Base-by-base conservation (phyloP, 2,888 invertebrate species). In the Spodoptera picta region DNA sequence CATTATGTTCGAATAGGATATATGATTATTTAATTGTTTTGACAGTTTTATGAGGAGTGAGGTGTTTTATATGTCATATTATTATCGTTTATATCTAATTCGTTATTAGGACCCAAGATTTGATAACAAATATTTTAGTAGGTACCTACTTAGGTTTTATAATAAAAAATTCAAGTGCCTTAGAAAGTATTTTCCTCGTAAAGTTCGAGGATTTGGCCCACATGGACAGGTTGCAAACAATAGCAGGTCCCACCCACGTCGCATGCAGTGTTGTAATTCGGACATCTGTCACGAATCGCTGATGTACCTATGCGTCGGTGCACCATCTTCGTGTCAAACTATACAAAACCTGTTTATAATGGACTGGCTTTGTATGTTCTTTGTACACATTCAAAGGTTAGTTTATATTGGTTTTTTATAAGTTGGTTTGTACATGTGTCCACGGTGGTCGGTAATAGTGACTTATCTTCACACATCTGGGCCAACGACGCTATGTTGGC, bases 241-340 rank as follows among this genome's bases (percentile, higher is more conserved):
- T 82, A 57, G 55, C 58, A 66, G 57, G 63, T 75, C 75, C 44
- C 79, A 77, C 84, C 81, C 79, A 83, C 81, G 66, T 67, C 54
- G 68, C 67, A 68, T 60, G 48, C 52, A 58, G 77, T 90, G 82
- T 88, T 84, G 87, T 83, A 91, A 91, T 81, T 79, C 78, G 79
- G 83, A 89, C 89, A 90, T 88, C 87, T 91, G 90, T 87, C 85
- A 81, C 85, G 82, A 89, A 88, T 83, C 77, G 83, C 57, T 87
- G 84, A 89, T 89, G 75, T 14, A 14, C 14, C 14, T 88, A 87
- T 89, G 88, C 83, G 83, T 84, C 85, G 83, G 77, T 82, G 77
- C 81, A 80, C 77, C 84, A 84, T 75, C 75, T 19, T 19, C 19
- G 19, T 1, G 2, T 19, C 27, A 27, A 27, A 5, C 5, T 27